Conservation (phyloP, 2,888 invertebrate genomes). For the Hermaeophaga mercurialis region DNA sequence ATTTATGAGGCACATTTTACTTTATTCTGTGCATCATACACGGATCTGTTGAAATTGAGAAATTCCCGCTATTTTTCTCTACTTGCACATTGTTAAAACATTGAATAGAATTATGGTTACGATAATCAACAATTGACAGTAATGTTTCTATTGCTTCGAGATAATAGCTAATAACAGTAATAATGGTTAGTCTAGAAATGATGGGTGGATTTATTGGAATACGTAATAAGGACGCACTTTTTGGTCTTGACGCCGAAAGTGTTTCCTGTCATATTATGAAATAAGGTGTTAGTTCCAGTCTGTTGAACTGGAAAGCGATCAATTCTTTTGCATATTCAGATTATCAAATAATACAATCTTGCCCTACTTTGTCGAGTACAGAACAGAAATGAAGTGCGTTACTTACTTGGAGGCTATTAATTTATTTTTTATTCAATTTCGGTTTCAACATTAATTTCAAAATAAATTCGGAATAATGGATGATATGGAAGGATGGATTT, state of each 20-base stretch:
- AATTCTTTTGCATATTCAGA: slow-evolving; percentile 20
- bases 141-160: background rate
- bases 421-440: too few relatives aligned
- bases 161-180: slow-evolving; percentile 6
- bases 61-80: background rate
- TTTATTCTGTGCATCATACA: too few relatives aligned
- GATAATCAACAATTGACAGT: slow-evolving; percentile 3
- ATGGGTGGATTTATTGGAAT: slow-evolving; percentile 9
- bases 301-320: slow-evolving; percentile 48
- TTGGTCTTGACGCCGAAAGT: slow-evolving; percentile 42
- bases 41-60: background rate
- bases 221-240: slow-evolving; percentile 8
- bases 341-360: slow-evolving; percentile 11
- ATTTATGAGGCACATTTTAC: too few relatives aligned
- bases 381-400: too few relatives aligned
- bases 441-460: too few relatives aligned
- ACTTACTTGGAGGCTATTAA: too few relatives aligned
- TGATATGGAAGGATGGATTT: too few relatives aligned
- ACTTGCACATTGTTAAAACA: background rate
- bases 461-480: too few relatives aligned
- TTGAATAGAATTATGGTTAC: background rate
- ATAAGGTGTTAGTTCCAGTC: slow-evolving; percentile 48
- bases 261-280: slow-evolving; percentile 43
- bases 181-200: background rate
- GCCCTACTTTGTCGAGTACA: slow-evolving; percentile 13